Percentiles rank a stretch among this genome's conserved stretches.
phyloP scores from a whole-genome alignment of 1,140 invertebrate genomes.

The Doryteuthis pealeii region DNA sequence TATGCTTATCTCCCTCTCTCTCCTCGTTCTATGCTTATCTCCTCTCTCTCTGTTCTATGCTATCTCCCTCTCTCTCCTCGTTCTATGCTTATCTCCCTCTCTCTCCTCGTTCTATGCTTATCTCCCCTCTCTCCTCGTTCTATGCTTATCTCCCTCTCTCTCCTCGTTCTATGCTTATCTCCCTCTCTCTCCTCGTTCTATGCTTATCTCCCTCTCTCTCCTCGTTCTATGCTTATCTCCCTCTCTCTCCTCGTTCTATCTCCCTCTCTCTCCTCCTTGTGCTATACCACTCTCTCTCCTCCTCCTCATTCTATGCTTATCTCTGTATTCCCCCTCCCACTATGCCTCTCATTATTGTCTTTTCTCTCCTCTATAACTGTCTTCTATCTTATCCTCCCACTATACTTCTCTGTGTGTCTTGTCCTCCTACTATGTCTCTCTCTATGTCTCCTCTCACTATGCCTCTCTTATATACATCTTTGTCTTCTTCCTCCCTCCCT shows the following conservation, averaged over 20 bases:
- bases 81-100: too few species aligned
- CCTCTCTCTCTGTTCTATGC: background rate
- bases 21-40: background rate
- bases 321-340: background rate
- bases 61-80: background rate
- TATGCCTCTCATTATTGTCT: background rate
- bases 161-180: too few species aligned
- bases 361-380: background rate
- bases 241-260: too few species aligned
- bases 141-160: too few species aligned
- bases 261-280: background rate
- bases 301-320: background rate
- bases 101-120: too few species aligned
- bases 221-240: too few species aligned
- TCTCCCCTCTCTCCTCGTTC: too few species aligned
- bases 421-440: too few species aligned
- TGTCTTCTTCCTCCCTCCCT: background rate
- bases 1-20: background rate
- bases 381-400: background rate
- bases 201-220: too few species aligned
- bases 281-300: background rate
- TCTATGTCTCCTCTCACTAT: background rate
- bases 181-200: too few species aligned
- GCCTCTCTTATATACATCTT: too few species aligned
- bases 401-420: background rate